phyloP scores from a whole-genome alignment of 1,140 invertebrate species.

The Philopotamus ludificatus region DNA sequence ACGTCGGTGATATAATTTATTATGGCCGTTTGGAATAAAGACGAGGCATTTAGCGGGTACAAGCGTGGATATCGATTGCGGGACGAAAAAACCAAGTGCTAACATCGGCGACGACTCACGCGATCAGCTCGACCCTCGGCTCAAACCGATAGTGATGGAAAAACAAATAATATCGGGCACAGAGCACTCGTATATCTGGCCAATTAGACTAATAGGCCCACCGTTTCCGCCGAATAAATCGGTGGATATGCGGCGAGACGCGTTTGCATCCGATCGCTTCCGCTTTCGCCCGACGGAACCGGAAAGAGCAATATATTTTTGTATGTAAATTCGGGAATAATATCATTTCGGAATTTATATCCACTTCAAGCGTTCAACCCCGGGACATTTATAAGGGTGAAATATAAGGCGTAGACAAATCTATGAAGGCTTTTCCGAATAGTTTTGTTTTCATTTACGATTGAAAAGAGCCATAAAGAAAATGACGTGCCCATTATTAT shows the following conservation, averaged over 20 bases:
- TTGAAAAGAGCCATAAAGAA: slow-evolving; percentile 6
- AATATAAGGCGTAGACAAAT: slow-evolving; percentile 10
- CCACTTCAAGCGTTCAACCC: slow-evolving; percentile 13
- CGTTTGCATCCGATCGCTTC: slow-evolving; percentile 2
- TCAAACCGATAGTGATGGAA: too few relatives aligned
- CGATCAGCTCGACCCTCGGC: slow-evolving; percentile 11
- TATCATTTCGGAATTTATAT: slow-evolving; percentile 19
- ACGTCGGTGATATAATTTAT: too few relatives aligned
- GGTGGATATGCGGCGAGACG: neutral
- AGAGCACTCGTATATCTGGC: too few relatives aligned
- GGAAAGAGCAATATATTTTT: slow-evolving; percentile 3
- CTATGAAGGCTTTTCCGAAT: slow-evolving; percentile 4
- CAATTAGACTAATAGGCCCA: too few relatives aligned
- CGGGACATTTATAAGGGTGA: slow-evolving; percentile 13
- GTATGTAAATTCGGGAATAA: slow-evolving; percentile 22
- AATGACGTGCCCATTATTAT: slow-evolving; percentile 8
- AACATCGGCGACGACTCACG: slow-evolving; percentile 22
- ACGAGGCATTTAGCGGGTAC: slow-evolving; percentile 3
- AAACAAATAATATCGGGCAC: too few relatives aligned
- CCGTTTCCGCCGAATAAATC: neutral
- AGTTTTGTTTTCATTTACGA: slow-evolving; percentile 11
- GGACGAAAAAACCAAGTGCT: slow-evolving; percentile 23
- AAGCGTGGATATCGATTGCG: slow-evolving; percentile 20
- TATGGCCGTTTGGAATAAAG: too few relatives aligned
- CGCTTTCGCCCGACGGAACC: neutral